Evolutionary conservation across 2,797 vertebrate genomes (phyloP), one percentile per base, ranked within the genome.

Genomic region (Pelodytes ibericus): DNA sequence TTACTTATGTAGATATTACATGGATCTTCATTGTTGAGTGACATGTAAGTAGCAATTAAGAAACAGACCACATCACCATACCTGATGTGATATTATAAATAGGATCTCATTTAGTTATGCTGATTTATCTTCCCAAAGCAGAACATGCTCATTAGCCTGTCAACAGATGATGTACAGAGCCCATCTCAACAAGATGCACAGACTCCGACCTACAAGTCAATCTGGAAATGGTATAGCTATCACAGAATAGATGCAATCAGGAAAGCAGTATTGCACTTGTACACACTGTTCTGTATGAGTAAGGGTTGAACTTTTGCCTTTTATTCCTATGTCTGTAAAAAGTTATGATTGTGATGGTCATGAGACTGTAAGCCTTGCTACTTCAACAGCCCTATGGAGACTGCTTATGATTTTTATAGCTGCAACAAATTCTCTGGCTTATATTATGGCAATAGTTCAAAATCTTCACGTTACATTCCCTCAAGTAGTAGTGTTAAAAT

Each of bases 231-330:
- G 25, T 22, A 49, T 27, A 27, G 39, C 39, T 29, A 47, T 18
- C 20, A 30, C 27, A 24, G 18, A 41, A 5, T 41, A 47, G 24
- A 47, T 27, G 24, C 25, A 49, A 65, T 65, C 63, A 27, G 63
- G 49, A 49, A 25, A 63, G 41, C 33, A 65, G 24, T 27, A 49
- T 65, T 65, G 16, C 7, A 65, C n/a, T 29, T 47, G 63, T 47
- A 47, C 63, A 16, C 27, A 15, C 7, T 15, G n/a, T 41, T 65
- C 39, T 47, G 24, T 26, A 7, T 25, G 41, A 65, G 25, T 24
- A 47, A 65, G 39, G 8, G 3, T 39, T 27, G 63, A 65, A 47
- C 63, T 47, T 64, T 64, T 47, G 36, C 16, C 63, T 65, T 65
- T 49, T 49, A 41, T 25, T 24, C 39, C n/a, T n/a, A 30, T 25